phyloP scores from a whole-genome alignment of 92 coral and sea anemone species.

The Montipora capitata region DNA sequence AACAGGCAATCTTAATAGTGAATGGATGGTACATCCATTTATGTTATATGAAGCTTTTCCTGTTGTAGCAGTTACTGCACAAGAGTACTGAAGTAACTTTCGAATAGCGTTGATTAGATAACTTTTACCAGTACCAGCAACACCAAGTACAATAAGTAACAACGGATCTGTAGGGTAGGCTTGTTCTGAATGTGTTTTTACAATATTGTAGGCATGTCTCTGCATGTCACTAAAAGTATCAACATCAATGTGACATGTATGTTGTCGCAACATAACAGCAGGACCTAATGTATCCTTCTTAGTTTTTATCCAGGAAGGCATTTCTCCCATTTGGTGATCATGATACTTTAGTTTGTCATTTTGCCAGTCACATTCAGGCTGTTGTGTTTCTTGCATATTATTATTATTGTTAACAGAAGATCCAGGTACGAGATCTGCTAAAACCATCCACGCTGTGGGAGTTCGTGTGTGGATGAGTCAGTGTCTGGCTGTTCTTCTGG shows the following conservation, averaged over 20 bases:
- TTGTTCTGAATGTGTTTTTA: constrained; percentile 46
- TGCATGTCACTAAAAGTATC: constrained; percentile 54
- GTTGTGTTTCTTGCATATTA: constrained; percentile 28
- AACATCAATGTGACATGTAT: constrained; percentile 39
- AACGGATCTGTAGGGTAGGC: constrained; percentile 50
- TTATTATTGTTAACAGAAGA: constrained; percentile 22
- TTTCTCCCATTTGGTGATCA: constrained; percentile 64
- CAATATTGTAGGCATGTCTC: constrained; percentile 54
- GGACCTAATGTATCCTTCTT: constrained; percentile 56
- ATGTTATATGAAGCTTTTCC: constrained; percentile 57
- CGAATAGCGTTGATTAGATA: constrained; percentile 58
- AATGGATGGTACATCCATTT: constrained; percentile 63
- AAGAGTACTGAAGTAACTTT: constrained; percentile 45
- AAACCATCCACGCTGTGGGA: constrained; percentile 65
- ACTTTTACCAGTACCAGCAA: constrained; percentile 61
- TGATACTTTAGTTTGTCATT: constrained; percentile 61
- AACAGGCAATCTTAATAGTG: constrained; percentile 62
- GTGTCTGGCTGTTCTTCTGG: constrained; percentile 38
- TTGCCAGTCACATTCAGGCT: constrained; percentile 68
- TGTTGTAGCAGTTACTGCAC: constrained; percentile 45
- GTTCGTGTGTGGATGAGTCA: constrained; percentile 35
- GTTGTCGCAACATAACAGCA: constrained; percentile 22
- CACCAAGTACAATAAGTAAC: constrained; percentile 57
- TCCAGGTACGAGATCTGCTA: constrained; percentile 66
- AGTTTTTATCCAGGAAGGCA: constrained; percentile 77